Conservation (phyloP, 2,113 vertebrate species). For the Hemiprocne comata region DNA sequence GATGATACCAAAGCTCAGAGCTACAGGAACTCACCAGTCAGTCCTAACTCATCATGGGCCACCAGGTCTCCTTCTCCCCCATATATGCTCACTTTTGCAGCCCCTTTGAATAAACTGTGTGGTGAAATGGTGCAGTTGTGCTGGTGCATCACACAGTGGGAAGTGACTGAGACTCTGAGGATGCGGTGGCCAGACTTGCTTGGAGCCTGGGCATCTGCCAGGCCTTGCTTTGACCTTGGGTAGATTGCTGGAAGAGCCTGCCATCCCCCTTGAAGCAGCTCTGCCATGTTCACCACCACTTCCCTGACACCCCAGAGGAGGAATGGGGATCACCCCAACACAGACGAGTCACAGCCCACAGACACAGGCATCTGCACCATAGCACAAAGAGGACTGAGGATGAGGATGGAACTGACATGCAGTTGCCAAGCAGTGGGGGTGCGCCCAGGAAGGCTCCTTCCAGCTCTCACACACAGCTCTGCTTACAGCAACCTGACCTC, state of each 20-base stretch:
- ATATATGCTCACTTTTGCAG: accelerated
- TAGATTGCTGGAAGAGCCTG: background rate
- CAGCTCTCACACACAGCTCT: background rate
- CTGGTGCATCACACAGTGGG: background rate
- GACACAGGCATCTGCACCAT: background rate
- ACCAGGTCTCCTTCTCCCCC: background rate
- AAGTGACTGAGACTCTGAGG: background rate
- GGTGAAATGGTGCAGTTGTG: background rate
- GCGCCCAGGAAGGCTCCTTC: background rate
- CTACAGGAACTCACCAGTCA: background rate
- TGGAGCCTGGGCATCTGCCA: background rate
- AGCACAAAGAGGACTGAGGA: accelerated
- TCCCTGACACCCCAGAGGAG: background rate
- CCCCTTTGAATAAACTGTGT: background rate
- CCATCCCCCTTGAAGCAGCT: background rate
- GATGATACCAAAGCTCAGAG: background rate
- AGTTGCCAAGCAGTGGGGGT: accelerated
- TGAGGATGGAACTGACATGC: background rate
- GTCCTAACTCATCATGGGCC: background rate
- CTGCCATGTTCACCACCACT: background rate
- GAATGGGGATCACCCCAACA: background rate
- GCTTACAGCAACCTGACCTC: background rate
- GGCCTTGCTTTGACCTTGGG: background rate
- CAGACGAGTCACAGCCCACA: background rate
- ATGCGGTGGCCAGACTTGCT: background rate